A percentile compares a stretch with the other conserved stretches of the same genome.
These are phyloP conservation scores for Omphaloscelis lunosa DNA, from an alignment of 2,888 invertebrate genomes.

Conservation along the genomic window DNA sequence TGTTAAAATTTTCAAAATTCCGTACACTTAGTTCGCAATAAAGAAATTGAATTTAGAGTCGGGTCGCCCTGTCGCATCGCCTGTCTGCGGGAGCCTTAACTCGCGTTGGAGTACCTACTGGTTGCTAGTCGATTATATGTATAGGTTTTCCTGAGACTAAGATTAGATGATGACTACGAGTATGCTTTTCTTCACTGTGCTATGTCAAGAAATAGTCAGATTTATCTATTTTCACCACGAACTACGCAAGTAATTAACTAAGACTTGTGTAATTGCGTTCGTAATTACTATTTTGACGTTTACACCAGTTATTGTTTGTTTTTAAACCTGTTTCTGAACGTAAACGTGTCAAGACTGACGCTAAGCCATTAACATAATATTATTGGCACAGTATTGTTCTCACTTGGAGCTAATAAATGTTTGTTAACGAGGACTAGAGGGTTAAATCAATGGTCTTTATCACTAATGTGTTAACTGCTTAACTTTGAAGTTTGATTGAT, in stretches of 20 bases:
- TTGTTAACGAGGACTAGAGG: conserved; percentile 3
- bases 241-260: not conserved
- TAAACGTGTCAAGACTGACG: conserved; percentile 22
- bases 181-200: no score
- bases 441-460: not conserved
- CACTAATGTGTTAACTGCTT: no score
- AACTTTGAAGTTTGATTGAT: not conserved
- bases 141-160: no score
- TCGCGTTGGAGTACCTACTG: no score
- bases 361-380: conserved; percentile 15
- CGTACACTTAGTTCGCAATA: no score
- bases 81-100: no score
- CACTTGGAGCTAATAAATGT: conserved; percentile 22
- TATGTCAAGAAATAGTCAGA: not conserved
- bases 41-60: no score
- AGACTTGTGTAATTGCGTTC: not conserved
- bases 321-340: conserved; percentile 10
- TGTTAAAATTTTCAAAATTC: no score
- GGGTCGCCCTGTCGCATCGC: no score
- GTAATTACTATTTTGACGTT: not conserved
- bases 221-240: not conserved
- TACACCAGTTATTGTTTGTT: conserved; percentile 19
- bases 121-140: no score
- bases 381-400: conserved; percentile 16
- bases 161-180: no score